Evolutionary conservation across 35 echinoderm and acorn worm species (phyloP).

Genomic region (Heliocidaris erythrogramma): DNA sequence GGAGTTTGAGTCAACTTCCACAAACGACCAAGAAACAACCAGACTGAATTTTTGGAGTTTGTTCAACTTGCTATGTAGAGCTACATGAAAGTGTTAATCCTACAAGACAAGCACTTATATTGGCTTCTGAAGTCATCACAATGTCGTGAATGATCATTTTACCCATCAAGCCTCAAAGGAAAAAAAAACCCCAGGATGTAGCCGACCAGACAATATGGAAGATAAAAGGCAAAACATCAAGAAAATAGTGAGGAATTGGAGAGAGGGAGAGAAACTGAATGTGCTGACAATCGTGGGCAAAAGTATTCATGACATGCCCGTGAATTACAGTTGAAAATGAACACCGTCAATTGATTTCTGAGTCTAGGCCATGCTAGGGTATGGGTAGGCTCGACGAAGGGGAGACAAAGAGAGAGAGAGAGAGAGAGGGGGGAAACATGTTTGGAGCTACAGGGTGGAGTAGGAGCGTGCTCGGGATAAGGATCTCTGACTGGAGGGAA

Average conservation of each 20-base stretch:
- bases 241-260: neutral
- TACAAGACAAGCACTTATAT: neutral
- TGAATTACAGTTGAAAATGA: constrained; percentile 22
- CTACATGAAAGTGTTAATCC: neutral
- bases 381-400: neutral
- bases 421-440: neutral
- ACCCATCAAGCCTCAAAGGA: neutral
- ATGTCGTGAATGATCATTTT: constrained; percentile 2
- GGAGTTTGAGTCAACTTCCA: neutral
- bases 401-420: neutral
- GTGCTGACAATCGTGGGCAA: neutral
- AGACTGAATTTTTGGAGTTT: neutral
- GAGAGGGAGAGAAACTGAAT: constrained; percentile 18
- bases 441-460: constrained; percentile 14
- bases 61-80: neutral
- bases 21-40: neutral
- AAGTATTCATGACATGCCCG: constrained; percentile 37
- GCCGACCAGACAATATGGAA: neutral
- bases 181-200: neutral
- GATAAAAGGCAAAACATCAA: neutral
- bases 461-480: constrained; percentile 4
- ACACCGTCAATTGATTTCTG: constrained; percentile 10
- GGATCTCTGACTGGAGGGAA: constrained; percentile 12
- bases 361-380: neutral
- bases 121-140: constrained; percentile 1